These are phyloP conservation scores for Gallinago stenura DNA, from an alignment of 2,797 vertebrate species.

Conservation along the genomic window DNA sequence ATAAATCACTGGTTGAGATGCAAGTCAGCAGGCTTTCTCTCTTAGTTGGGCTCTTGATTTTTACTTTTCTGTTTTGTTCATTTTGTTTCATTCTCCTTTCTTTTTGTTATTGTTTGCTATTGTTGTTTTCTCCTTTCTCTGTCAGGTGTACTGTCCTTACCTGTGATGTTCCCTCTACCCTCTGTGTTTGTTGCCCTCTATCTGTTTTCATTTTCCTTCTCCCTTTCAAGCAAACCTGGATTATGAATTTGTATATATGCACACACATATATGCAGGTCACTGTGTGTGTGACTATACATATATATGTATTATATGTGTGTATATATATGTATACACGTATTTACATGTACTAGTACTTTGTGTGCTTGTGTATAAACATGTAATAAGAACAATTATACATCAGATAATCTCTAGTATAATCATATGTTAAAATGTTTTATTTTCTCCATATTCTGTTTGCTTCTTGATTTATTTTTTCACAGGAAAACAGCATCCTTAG, in stretches of 20 bases:
- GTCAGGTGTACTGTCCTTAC: background rate
- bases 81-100: background rate
- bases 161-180: background rate
- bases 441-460: background rate
- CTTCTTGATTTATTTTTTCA: background rate
- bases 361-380: background rate
- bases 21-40: background rate
- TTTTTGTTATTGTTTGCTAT: background rate
- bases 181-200: background rate
- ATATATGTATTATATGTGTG: no score
- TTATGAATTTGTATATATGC: background rate
- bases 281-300: background rate
- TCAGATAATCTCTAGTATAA: background rate
- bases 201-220: background rate
- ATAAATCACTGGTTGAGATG: background rate
- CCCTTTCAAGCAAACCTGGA: background rate
- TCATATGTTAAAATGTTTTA: background rate
- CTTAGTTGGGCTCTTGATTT: background rate
- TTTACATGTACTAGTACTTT: background rate
- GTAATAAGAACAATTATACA: background rate
- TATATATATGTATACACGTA: accelerated
- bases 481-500: background rate
- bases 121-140: background rate
- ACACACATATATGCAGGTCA: background rate
- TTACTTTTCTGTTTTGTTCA: background rate